Evolutionary conservation across 2,797 vertebrate species (phyloP).

Genomic region (Pogoniulus pusillus): DNA sequence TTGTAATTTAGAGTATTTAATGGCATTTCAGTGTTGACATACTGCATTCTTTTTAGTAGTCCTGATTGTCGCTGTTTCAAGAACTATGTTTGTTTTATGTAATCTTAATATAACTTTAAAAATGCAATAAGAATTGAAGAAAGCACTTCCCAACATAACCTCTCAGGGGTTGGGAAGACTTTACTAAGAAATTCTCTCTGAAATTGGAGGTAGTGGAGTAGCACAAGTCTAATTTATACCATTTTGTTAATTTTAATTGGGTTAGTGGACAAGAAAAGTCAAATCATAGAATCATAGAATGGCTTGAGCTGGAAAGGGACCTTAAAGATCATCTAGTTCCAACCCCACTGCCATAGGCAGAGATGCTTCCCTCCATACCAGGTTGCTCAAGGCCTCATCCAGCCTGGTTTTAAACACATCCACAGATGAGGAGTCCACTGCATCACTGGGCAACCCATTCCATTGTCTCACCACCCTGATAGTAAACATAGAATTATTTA

Average conservation of each 20-base stretch:
- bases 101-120: neutral
- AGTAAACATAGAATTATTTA: too few relatives aligned
- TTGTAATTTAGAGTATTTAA: neutral
- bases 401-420: too few relatives aligned
- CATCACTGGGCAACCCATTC: too few relatives aligned
- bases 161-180: neutral
- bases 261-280: neutral
- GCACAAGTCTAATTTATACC: neutral
- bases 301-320: too few relatives aligned
- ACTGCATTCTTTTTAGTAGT: neutral
- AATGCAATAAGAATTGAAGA: neutral
- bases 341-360: too few relatives aligned
- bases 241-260: slow-evolving; percentile 1
- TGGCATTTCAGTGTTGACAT: neutral
- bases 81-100: neutral
- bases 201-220: neutral
- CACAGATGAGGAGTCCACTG: too few relatives aligned
- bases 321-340: too few relatives aligned
- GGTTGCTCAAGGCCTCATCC: too few relatives aligned
- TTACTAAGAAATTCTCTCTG: neutral
- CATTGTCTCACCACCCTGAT: too few relatives aligned
- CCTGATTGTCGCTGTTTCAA: neutral
- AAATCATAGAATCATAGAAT: neutral
- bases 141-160: neutral
- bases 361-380: too few relatives aligned